phyloP scores from a whole-genome alignment of 2,797 vertebrate species.

The Megalops cyprinoides region DNA sequence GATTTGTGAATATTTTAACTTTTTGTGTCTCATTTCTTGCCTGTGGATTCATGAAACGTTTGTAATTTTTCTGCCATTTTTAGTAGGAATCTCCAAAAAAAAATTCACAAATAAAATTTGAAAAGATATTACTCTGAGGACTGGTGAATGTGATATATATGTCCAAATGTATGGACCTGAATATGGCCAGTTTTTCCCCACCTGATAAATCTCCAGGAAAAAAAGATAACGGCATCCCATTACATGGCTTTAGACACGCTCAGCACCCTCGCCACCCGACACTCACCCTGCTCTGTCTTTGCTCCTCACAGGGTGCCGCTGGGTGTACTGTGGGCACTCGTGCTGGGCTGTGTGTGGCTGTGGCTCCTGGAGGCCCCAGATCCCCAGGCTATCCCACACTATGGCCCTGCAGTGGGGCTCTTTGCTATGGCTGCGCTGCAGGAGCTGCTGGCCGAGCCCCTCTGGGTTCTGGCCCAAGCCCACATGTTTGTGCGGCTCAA shows the following conservation, averaged over 20 bases:
- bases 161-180: not conserved
- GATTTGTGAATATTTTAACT: not conserved
- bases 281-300: not conserved
- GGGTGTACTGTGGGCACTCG: constrained; percentile 82
- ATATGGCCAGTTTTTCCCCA: not conserved
- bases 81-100: too few relatives aligned
- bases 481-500: constrained; percentile 93
- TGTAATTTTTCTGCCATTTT: not conserved
- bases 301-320: constrained; percentile 81
- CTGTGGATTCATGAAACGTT: not conserved
- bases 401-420: constrained; percentile 82
- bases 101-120: not conserved
- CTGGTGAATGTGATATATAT: not conserved
- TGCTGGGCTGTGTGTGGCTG: constrained; percentile 88
- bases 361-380: constrained; percentile 87
- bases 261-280: not conserved
- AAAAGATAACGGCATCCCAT: too few relatives aligned
- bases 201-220: not conserved
- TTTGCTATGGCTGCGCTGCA: constrained; percentile 88
- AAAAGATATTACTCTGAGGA: not conserved
- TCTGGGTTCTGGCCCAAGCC: constrained; percentile 92
- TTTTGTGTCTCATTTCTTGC: too few relatives aligned
- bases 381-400: constrained; percentile 80
- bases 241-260: not conserved
- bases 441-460: constrained; percentile 90